A percentile compares a stretch with the other conserved stretches of the same genome.
phyloP scores from a whole-genome alignment of 2,113 vertebrate genomes.

The Phylloscopus trochiloides region DNA sequence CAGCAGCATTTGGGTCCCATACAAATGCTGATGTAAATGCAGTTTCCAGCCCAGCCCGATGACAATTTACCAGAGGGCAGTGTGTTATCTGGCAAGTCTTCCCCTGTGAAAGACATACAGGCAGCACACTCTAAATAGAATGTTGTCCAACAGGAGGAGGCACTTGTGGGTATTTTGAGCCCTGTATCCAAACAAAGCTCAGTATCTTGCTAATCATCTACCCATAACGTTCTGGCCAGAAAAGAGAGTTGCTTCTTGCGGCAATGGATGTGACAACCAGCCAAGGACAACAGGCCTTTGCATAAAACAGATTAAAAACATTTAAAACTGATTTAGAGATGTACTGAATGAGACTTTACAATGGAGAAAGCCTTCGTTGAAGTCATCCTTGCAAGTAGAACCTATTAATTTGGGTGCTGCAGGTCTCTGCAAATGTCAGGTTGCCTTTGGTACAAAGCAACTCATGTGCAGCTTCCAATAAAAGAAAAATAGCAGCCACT shows the following conservation, averaged over 20 bases:
- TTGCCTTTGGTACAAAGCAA: not conserved
- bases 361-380: not conserved
- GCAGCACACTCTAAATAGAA: not conserved
- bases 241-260: not conserved
- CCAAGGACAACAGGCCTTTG: not conserved
- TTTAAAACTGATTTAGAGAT: not conserved
- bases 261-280: not conserved
- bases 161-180: not conserved
- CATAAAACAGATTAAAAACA: not conserved
- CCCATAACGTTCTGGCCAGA: not conserved
- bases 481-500: not conserved
- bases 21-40: not conserved
- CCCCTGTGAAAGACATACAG: not conserved
- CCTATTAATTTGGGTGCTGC: not conserved
- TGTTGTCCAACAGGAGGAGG: not conserved
- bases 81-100: not conserved
- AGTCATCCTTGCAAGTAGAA: not conserved
- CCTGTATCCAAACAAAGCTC: not conserved
- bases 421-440: constrained; percentile 26
- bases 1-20: not conserved
- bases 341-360: not conserved
- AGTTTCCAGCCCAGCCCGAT: rapidly evolving
- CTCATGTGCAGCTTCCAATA: not conserved
- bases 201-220: not conserved
- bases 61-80: not conserved